These are phyloP conservation scores for Apodemia zela DNA, from an alignment of 2,888 invertebrate genomes.

Conservation along the genomic window DNA sequence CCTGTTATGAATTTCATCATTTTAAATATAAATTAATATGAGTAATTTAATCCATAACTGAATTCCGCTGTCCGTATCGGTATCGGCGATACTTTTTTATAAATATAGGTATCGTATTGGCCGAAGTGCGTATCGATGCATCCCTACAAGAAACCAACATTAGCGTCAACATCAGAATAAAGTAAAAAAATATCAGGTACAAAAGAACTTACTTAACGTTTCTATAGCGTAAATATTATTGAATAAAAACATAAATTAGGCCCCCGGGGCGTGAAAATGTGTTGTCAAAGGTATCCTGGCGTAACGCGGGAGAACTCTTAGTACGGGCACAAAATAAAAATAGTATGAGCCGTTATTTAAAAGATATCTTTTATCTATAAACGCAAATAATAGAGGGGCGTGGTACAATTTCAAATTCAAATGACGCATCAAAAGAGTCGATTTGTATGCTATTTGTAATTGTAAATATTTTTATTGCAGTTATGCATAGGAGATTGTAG, in stretches of 20 bases:
- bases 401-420: neutral
- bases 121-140: too few relatives aligned
- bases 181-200: neutral
- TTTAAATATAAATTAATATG: too few relatives aligned
- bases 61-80: neutral
- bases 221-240: neutral
- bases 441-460: neutral
- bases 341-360: neutral
- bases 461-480: neutral
- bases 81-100: too few relatives aligned
- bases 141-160: neutral
- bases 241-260: constrained; percentile 9
- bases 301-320: constrained; percentile 5
- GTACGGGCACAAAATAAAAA: constrained; percentile 1
- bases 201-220: constrained; percentile 4
- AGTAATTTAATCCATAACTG: too few relatives aligned
- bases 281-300: constrained; percentile 1
- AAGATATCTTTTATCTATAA: neutral
- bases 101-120: too few relatives aligned
- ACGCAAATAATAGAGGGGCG: constrained; percentile 4
- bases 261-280: constrained; percentile 6
- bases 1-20: too few relatives aligned
- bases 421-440: constrained; percentile 2
- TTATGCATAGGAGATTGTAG: neutral
- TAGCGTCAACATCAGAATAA: neutral